These are phyloP conservation scores for Regulus satrapa DNA, from an alignment of 2,113 vertebrate genomes.

Conservation along the genomic window DNA sequence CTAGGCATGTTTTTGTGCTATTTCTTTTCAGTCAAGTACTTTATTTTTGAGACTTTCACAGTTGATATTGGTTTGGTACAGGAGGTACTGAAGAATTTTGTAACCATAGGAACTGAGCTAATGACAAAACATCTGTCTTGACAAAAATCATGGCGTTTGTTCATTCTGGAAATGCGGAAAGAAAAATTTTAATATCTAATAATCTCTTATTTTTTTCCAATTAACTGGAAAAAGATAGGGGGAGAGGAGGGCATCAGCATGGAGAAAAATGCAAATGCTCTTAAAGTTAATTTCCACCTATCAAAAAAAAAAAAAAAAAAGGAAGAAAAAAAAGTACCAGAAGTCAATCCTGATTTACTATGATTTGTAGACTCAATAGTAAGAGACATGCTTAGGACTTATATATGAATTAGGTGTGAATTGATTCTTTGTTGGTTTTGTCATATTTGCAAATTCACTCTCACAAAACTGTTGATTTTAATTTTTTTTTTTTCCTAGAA, in stretches of 20 bases:
- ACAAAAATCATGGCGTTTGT: neutral
- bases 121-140: slow-evolving; percentile 17
- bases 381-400: neutral
- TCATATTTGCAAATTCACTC: neutral
- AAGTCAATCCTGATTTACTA: neutral
- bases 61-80: neutral
- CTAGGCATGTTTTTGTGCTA: neutral
- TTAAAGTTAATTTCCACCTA: neutral
- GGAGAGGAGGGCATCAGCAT: accelerated
- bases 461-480: neutral
- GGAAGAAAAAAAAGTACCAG: neutral
- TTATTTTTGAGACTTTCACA: slow-evolving; percentile 6
- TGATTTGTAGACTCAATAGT: neutral
- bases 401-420: neutral
- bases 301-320: neutral
- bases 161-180: neutral
- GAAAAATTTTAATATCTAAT: neutral
- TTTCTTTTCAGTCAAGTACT: neutral
- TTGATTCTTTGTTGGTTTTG: neutral
- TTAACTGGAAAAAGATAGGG: neutral
- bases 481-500: neutral
- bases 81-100: neutral
- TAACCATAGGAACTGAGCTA: neutral
- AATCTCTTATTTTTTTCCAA: neutral
- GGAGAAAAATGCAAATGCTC: neutral